Conservation (phyloP, 2,797 vertebrate species). For the Mormyrus proboscirostris region DNA sequence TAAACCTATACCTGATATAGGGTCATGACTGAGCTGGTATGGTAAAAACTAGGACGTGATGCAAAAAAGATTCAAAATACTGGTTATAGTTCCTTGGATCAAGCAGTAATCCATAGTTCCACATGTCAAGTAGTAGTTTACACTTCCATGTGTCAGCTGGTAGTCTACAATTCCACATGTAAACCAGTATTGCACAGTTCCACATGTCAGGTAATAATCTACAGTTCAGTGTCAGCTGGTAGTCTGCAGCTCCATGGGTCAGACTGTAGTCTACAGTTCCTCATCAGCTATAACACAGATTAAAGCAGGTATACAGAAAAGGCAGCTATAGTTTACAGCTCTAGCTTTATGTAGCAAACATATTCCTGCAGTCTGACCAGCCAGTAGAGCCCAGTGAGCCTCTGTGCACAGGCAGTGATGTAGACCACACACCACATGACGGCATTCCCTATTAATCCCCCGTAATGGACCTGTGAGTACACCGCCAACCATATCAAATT, state of each 20-base stretch:
- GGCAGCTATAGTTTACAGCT: not conserved
- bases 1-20: not conserved
- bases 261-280: not conserved
- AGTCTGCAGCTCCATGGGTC: not conserved
- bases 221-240: not conserved
- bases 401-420: not conserved
- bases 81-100: not conserved
- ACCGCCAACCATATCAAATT: conserved; percentile 64
- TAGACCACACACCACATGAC: conserved; percentile 44
- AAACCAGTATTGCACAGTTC: not conserved
- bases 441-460: conserved; percentile 63
- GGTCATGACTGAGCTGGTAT: not conserved
- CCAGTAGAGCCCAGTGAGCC: not conserved
- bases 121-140: not conserved
- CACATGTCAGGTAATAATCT: not conserved
- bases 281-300: not conserved
- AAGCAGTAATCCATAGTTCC: not conserved
- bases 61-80: not conserved
- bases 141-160: not conserved
- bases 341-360: not conserved
- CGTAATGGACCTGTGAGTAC: conserved; percentile 65
- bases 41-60: not conserved
- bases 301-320: not conserved
- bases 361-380: not conserved
- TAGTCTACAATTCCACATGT: not conserved